Evolutionary conservation across 2,888 invertebrate species (phyloP).

Genomic region (Balanococcus diminutus): DNA sequence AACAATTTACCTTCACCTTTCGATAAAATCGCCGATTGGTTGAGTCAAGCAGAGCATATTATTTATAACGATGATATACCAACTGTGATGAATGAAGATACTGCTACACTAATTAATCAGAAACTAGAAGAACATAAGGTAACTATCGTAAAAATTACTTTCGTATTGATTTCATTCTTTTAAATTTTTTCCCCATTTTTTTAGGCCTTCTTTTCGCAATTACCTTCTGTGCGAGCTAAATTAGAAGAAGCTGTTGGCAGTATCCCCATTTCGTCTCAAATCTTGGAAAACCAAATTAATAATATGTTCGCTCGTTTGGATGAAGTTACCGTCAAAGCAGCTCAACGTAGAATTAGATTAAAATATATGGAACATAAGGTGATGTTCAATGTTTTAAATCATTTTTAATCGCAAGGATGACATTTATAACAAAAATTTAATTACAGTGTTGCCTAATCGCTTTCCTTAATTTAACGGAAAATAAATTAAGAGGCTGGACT

Average conservation of each 20-base stretch:
- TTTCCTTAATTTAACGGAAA: slow-evolving; percentile 87
- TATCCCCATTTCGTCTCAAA: slow-evolving; percentile 61
- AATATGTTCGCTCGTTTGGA: slow-evolving; percentile 80
- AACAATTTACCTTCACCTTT: slow-evolving; percentile 84
- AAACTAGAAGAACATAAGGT: slow-evolving; percentile 86
- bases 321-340: slow-evolving; percentile 75
- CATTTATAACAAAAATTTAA: slow-evolving; percentile 47
- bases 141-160: too few relatives aligned
- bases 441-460: slow-evolving; percentile 84
- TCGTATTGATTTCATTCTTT: background rate
- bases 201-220: slow-evolving; percentile 80
- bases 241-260: slow-evolving; percentile 70
- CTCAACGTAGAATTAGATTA: slow-evolving; percentile 80
- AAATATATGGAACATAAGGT: slow-evolving; percentile 90
- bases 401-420: background rate
- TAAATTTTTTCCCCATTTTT: slow-evolving; percentile 47
- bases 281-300: slow-evolving; percentile 80
- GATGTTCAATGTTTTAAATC: slow-evolving; percentile 22
- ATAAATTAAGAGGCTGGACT: slow-evolving; percentile 86
- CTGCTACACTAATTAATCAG: slow-evolving; percentile 83
- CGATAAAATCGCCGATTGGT: slow-evolving; percentile 85
- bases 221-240: slow-evolving; percentile 77
- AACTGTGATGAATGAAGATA: slow-evolving; percentile 83
- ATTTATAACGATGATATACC: slow-evolving; percentile 83
- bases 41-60: slow-evolving; percentile 83